Percentiles rank a stretch among this genome's conserved stretches.
Conservation (phyloP, 2,113 vertebrate genomes). For the Trematomus loennbergii region DNA sequence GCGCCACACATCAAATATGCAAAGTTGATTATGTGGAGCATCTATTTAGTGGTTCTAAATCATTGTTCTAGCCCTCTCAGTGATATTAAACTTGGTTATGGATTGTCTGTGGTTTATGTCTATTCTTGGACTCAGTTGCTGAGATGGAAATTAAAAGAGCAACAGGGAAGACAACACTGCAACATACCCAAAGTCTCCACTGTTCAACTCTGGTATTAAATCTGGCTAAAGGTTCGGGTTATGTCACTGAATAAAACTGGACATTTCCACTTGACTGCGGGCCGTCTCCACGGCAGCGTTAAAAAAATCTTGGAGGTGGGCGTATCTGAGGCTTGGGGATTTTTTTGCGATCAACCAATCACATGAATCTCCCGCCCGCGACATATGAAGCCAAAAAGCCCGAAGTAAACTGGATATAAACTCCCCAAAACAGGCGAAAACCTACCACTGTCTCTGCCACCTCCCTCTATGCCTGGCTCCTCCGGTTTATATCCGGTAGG, state of each 20-base stretch:
- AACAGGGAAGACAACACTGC: constrained; percentile 21
- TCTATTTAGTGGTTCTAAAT: constrained; percentile 79
- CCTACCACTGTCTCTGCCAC: no score
- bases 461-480: no score
- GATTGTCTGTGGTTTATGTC: constrained; percentile 59
- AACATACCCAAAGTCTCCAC: constrained; percentile 18
- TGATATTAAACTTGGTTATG: constrained; percentile 71
- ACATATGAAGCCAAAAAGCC: no score
- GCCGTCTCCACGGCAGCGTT: no score
- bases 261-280: constrained; percentile 48
- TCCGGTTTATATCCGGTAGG: no score
- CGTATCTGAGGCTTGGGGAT: no score
- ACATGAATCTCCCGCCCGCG: no score
- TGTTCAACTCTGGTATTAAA: constrained; percentile 49
- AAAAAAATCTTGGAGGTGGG: no score
- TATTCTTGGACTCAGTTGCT: constrained; percentile 57
- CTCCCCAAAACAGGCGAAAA: no score
- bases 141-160: constrained; percentile 65
- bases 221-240: constrained; percentile 57
- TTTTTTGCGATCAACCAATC: no score
- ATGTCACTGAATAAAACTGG: constrained; percentile 35
- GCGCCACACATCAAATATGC: constrained; percentile 76
- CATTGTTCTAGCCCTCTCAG: constrained; percentile 72
- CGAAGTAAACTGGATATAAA: no score
- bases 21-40: constrained; percentile 79